phyloP scores from a whole-genome alignment of 2,888 invertebrate genomes.

The Itoplectis maculator region DNA sequence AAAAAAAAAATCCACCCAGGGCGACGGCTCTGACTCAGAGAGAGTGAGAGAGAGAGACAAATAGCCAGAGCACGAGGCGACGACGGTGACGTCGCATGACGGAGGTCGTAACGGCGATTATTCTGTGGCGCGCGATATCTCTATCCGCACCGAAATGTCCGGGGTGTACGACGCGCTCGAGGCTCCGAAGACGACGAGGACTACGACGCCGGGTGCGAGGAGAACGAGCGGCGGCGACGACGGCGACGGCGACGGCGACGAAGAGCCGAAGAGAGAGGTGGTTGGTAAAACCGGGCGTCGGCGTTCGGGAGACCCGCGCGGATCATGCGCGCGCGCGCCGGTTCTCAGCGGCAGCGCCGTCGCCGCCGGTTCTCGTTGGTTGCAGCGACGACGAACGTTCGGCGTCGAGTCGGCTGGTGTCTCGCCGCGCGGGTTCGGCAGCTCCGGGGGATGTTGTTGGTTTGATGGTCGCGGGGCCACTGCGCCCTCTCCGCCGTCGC shows the following conservation, averaged over 20 bases:
- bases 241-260: conserved; percentile 49
- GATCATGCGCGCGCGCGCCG: conserved; percentile 35
- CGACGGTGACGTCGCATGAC: too few species aligned
- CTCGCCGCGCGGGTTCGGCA: conserved; percentile 25
- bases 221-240: conserved; percentile 58
- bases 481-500: conserved; percentile 86
- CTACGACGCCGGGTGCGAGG: conserved; percentile 61
- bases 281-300: conserved; percentile 48
- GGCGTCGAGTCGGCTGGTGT: background rate
- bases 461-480: conserved; percentile 86
- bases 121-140: too few species aligned
- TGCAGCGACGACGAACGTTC: background rate
- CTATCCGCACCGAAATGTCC: too few species aligned
- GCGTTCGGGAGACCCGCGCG: conserved; percentile 56
- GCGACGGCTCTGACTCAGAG: too few species aligned
- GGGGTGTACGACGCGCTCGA: conserved; percentile 3
- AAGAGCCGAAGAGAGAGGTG: conserved; percentile 63
- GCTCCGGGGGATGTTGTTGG: conserved; percentile 81
- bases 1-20: too few species aligned
- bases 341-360: conserved; percentile 23
- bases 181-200: conserved; percentile 60
- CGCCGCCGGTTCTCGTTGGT: conserved; percentile 12
- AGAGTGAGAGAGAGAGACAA: too few species aligned
- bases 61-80: too few species aligned
- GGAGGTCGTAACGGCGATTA: too few species aligned